phyloP scores from a whole-genome alignment of 2,888 invertebrate genomes.

The Drosophila antonietae region DNA sequence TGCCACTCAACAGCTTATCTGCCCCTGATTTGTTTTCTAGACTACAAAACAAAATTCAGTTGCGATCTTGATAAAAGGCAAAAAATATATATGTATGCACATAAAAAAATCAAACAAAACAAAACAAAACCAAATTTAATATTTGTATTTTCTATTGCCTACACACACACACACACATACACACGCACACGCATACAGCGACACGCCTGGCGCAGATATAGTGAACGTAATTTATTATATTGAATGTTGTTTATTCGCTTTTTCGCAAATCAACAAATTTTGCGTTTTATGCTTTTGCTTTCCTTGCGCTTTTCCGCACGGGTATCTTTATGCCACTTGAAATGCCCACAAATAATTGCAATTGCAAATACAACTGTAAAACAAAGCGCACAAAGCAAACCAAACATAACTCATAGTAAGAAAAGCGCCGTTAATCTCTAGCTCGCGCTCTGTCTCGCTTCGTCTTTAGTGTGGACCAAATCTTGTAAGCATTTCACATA shows the following conservation, averaged over 20 bases:
- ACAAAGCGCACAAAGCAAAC: conserved; percentile 8
- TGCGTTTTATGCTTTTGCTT: conserved; percentile 39
- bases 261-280: conserved; percentile 54
- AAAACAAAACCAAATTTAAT: conserved; percentile 37
- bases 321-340: conserved; percentile 10
- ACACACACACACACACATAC: conserved; percentile 10
- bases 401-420: conserved; percentile 39
- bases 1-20: conserved; percentile 71
- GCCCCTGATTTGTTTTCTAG: conserved; percentile 70
- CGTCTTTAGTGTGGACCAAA: not conserved
- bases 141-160: conserved; percentile 56
- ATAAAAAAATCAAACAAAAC: not conserved
- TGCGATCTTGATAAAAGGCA: conserved; percentile 72
- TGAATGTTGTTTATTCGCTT: conserved; percentile 57
- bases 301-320: conserved; percentile 8
- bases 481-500: conserved; percentile 44
- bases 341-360: conserved; percentile 29
- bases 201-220: conserved; percentile 12
- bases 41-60: conserved; percentile 48
- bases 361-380: conserved; percentile 16
- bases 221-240: conserved; percentile 60
- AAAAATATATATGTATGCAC: conserved; percentile 31
- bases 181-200: not conserved
- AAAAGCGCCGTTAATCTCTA: conserved; percentile 54
- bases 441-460: not conserved